Conservation (phyloP, 2,888 invertebrate genomes). For the Hanleya hanleyi region DNA sequence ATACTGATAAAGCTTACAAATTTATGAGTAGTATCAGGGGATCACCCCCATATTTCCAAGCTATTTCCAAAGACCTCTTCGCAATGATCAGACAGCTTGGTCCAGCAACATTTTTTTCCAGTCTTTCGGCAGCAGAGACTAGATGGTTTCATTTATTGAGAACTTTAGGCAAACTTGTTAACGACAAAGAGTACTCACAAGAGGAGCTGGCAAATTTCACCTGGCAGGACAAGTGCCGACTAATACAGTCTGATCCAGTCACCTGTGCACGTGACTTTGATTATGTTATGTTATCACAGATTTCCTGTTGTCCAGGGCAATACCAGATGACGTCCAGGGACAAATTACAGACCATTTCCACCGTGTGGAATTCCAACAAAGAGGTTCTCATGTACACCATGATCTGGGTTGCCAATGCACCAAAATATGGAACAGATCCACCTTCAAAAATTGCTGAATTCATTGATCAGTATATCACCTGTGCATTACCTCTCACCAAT, state of each 20-base stretch:
- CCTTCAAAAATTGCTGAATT: slow-evolving; percentile 22
- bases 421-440: slow-evolving; percentile 23
- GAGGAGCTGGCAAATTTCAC: too few species aligned
- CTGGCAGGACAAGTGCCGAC: slow-evolving; percentile 7
- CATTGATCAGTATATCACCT: slow-evolving; percentile 32
- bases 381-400: slow-evolving; percentile 39
- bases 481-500: slow-evolving; percentile 9
- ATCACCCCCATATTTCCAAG: slow-evolving; percentile 26
- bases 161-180: slow-evolving; percentile 1
- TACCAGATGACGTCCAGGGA: neutral
- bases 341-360: slow-evolving; percentile 15
- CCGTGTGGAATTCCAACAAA: slow-evolving; percentile 25
- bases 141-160: slow-evolving; percentile 23
- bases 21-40: slow-evolving; percentile 33
- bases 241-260: slow-evolving; percentile 10
- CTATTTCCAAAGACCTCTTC: slow-evolving; percentile 15
- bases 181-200: neutral
- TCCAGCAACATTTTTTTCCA: slow-evolving; percentile 21
- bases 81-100: slow-evolving; percentile 23
- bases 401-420: slow-evolving; percentile 35
- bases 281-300: neutral
- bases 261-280: slow-evolving; percentile 17
- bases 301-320: neutral
- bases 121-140: slow-evolving; percentile 17
- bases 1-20: slow-evolving; percentile 34